Evolutionary conservation across 2,797 vertebrate species (phyloP).

Genomic region (Acanthopagrus latus): DNA sequence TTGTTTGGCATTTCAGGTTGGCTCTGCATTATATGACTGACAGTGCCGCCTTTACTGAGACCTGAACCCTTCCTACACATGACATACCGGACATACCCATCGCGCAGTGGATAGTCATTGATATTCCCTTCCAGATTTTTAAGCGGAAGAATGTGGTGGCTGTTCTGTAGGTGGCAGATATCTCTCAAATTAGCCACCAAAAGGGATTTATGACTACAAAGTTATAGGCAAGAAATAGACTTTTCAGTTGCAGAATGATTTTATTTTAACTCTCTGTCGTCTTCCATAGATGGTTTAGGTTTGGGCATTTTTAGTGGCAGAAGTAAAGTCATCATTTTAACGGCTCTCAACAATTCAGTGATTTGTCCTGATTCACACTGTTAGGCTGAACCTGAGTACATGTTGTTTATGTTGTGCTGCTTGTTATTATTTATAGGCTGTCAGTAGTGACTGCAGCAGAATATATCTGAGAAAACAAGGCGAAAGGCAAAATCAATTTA

Average conservation of each 20-base stretch:
- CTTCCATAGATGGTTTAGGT: not conserved
- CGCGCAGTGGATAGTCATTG: conserved; percentile 36
- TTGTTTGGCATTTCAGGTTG: conserved; percentile 58
- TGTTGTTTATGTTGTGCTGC: not conserved
- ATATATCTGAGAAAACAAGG: not conserved
- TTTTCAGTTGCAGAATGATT: conserved; percentile 3
- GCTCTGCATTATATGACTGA: conserved; percentile 46
- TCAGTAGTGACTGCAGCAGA: conserved; percentile 5
- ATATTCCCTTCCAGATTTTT: conserved; percentile 39
- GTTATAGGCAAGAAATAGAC: not conserved
- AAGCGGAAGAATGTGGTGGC: conserved; percentile 23
- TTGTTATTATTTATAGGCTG: conserved; percentile 5
- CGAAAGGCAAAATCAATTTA: not conserved
- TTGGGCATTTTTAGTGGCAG: not conserved
- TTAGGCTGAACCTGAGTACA: conserved; percentile 2
- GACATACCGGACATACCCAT: conserved; percentile 31
- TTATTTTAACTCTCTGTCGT: not conserved
- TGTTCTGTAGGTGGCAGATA: conserved; percentile 43
- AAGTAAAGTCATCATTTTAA: conserved; percentile 1
- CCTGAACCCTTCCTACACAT: conserved; percentile 52
- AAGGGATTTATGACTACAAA: conserved; percentile 3
- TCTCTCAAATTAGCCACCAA: conserved; percentile 14
- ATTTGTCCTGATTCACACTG: not conserved
- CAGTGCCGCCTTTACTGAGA: conserved; percentile 40
- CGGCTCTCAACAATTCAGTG: not conserved